Base-by-base conservation (phyloP, 2,888 invertebrate genomes). In the Bombyx huttoni region DNA sequence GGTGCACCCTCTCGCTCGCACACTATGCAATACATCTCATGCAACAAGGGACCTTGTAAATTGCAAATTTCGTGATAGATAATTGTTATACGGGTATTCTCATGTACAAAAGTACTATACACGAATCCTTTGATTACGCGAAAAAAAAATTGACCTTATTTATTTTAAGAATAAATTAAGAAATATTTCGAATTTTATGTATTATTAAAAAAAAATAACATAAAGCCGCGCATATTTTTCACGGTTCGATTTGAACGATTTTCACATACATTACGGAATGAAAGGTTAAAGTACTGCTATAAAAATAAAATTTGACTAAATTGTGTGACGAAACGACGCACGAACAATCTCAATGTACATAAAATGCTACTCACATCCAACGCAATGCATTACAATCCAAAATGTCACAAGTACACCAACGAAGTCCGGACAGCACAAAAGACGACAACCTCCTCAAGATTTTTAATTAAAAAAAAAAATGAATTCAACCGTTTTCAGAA, bases 1-100 rank as follows among this genome's bases (percentile, higher is more conserved):
- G 56, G 62, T 70, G 68, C 66, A 65, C 61, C 62, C 65, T 81
- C 85, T 69, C 78, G 58, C 73, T 86, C 83, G 63, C 83, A 79
- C 85, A 70, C 77, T 81, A 80, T 86, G 86, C 85, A 85, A 83
- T 73, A 78, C 73, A 85, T 85, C 84, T 87, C 84, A 83, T 88
- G 86, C 87, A 86, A 84, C 79, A 74, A 70, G 61, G 75, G 82
- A 82, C 88, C 88, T 87, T 88, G 88, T 85, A 81, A 75, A 81
- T 78, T 84, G 85, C 85, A 83, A 84, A 82, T 85, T 88, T 88
- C 86, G 87, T 82, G 84, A 80, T 84, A 84, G 85, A 82, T 83
- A 85, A 84, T 85, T 82, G 76, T 73, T 79, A 81, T 82, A 73
- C 78, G 69, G 75, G 73, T 65, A 62, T 75, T 51, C 51, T 49